Conservation (phyloP, 2,888 invertebrate genomes). For the Athripsodes cinereus region DNA sequence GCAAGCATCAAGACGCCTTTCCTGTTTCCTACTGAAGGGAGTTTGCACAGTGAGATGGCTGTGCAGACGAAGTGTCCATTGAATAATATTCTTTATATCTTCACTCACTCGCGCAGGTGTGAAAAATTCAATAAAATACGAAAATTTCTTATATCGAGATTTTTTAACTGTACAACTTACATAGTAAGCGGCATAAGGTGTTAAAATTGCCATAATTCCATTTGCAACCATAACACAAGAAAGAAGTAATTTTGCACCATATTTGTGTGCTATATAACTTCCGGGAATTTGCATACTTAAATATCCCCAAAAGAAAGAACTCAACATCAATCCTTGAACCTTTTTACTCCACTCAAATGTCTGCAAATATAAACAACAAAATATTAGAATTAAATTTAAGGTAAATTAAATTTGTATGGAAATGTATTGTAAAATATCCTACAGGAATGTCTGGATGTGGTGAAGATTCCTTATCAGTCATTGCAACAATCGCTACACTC, state of each 20-base stretch:
- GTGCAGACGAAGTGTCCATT: no score
- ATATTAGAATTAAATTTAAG: not conserved
- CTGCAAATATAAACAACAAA: constrained; percentile 9
- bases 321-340: constrained; percentile 33
- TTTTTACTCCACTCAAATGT: constrained; percentile 25
- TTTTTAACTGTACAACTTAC: not conserved
- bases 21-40: no score
- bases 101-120: no score
- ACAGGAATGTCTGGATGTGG: constrained; percentile 15
- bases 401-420: not conserved
- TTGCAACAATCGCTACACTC: constrained; percentile 67
- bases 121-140: not conserved
- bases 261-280: constrained; percentile 54
- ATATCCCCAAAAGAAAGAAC: constrained; percentile 41
- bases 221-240: constrained; percentile 36
- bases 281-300: constrained; percentile 37
- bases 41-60: no score
- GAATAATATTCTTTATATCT: no score
- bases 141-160: not conserved
- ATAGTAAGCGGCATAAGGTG: constrained; percentile 19
- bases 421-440: not conserved
- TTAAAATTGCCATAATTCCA: constrained; percentile 14
- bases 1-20: no score
- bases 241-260: constrained; percentile 56
- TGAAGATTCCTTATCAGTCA: constrained; percentile 48